These are phyloP conservation scores for Callionymus lyra DNA, from an alignment of 2,113 vertebrate species.

Conservation along the genomic window DNA sequence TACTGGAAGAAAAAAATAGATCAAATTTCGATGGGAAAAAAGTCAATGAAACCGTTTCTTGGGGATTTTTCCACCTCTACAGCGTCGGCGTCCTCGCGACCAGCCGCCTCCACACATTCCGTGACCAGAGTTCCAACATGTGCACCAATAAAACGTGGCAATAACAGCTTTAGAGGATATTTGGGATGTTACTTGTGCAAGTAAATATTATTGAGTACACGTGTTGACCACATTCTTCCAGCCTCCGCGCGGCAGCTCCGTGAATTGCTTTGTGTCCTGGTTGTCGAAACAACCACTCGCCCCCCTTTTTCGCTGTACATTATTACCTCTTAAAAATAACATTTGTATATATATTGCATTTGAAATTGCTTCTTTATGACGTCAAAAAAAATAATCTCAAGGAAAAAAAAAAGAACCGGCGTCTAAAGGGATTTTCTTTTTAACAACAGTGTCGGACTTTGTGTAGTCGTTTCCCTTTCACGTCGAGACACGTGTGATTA, in stretches of 20 bases:
- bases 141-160: conserved; percentile 44
- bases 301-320: conserved; percentile 31
- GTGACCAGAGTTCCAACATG: conserved; percentile 36
- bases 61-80: background rate
- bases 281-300: conserved; percentile 25
- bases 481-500: conserved; percentile 24
- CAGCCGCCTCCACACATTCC: conserved; percentile 7
- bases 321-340: conserved; percentile 44
- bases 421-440: conserved; percentile 59
- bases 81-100: background rate
- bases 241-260: background rate
- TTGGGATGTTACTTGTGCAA: conserved; percentile 46
- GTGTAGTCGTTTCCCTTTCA: conserved; percentile 27
- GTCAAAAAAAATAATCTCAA: conserved; percentile 20
- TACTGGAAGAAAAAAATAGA: too few relatives aligned
- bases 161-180: conserved; percentile 32
- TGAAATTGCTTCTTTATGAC: conserved; percentile 57
- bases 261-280: conserved; percentile 1
- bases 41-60: too few relatives aligned
- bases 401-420: conserved; percentile 29
- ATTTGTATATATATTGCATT: conserved; percentile 70
- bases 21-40: too few relatives aligned
- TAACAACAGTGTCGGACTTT: conserved; percentile 57
- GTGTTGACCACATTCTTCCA: conserved; percentile 38
- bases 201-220: conserved; percentile 28